A percentile compares a stretch with the other conserved stretches of the same genome.
These are phyloP conservation scores for Dipodomys stephensi DNA, from an alignment of 2,113 vertebrate species.

Conservation along the genomic window DNA sequence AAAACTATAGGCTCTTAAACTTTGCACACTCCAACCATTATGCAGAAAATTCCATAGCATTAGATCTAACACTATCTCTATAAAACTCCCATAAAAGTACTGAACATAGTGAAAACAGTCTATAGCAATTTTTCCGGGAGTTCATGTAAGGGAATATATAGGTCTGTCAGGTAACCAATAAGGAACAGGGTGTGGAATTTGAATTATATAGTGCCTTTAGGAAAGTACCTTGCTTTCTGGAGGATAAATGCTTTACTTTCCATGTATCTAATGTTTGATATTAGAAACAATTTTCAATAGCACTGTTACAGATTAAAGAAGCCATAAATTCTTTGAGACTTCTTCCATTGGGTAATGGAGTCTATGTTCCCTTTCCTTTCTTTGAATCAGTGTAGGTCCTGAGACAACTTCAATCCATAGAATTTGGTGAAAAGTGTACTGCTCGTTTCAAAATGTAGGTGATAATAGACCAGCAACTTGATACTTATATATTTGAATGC, in stretches of 20 bases:
- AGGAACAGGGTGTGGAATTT: background rate
- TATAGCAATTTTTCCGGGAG: background rate
- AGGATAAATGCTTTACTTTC: background rate
- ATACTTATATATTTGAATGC: background rate
- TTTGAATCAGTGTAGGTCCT: background rate
- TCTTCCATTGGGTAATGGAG: background rate
- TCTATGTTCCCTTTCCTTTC: too few relatives aligned
- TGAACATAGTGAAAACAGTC: background rate
- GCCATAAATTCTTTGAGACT: background rate
- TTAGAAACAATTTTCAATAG: background rate
- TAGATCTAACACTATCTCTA: background rate
- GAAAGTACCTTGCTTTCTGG: background rate
- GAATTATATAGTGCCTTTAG: background rate
- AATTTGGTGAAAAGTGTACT: background rate
- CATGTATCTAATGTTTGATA: background rate
- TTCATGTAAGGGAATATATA: background rate
- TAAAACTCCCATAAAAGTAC: background rate
- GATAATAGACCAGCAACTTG: background rate
- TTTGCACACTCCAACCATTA: background rate
- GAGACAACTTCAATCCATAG: background rate
- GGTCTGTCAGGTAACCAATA: background rate
- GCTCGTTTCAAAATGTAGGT: background rate
- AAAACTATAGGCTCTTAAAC: background rate
- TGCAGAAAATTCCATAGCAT: background rate
- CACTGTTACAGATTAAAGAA: background rate